A percentile compares a stretch with the other conserved stretches of the same genome.
Conservation (phyloP, 2,888 invertebrate genomes). For the Euproctis similis region DNA sequence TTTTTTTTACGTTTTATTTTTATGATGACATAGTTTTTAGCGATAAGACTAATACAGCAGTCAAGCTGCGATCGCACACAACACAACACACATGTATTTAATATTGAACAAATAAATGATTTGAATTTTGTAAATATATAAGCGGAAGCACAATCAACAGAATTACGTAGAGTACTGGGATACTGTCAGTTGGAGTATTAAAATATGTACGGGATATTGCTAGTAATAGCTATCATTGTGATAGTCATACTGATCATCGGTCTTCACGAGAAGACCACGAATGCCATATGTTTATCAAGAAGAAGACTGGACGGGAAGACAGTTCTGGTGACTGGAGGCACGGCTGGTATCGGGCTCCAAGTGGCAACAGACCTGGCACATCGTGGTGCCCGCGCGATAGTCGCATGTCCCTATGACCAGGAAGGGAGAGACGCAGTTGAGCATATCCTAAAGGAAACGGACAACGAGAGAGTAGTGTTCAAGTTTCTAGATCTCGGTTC, state of each 20-base stretch:
- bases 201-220: constrained; percentile 14
- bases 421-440: constrained; percentile 56
- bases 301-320: constrained; percentile 23
- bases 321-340: constrained; percentile 45
- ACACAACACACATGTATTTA: too few relatives aligned
- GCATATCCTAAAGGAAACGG: constrained; percentile 76
- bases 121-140: too few relatives aligned
- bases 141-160: too few relatives aligned
- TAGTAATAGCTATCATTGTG: constrained; percentile 7
- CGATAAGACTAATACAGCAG: too few relatives aligned
- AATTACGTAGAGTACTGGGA: too few relatives aligned
- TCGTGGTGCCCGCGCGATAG: constrained; percentile 45
- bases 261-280: constrained; percentile 27
- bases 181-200: too few relatives aligned
- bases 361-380: constrained; percentile 44
- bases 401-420: constrained; percentile 44
- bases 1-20: too few relatives aligned
- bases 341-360: constrained; percentile 46
- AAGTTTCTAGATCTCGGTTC: constrained; percentile 83
- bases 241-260: constrained; percentile 11
- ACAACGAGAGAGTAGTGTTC: constrained; percentile 79
- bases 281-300: constrained; percentile 20
- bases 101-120: too few relatives aligned
- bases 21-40: too few relatives aligned
- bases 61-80: too few relatives aligned